These are phyloP conservation scores for Phyllotis vaccarum DNA, from an alignment of 2,797 vertebrate species.

Conservation along the genomic window DNA sequence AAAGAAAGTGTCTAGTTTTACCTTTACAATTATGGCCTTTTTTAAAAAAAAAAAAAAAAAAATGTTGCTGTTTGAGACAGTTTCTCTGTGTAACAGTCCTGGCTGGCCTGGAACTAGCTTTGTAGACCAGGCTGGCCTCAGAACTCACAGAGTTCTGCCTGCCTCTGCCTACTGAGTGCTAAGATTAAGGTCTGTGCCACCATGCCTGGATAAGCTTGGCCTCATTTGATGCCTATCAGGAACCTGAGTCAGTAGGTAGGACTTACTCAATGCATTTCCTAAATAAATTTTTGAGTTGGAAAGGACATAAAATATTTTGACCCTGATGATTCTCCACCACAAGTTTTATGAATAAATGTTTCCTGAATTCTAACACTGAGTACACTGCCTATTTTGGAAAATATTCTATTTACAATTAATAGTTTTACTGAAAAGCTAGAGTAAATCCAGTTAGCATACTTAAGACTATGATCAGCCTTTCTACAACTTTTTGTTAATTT, in stretches of 20 bases:
- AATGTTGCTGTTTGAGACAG: neutral
- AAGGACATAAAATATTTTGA: constrained; percentile 34
- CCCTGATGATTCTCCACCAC: neutral
- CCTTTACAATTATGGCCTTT: neutral
- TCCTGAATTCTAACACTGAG: neutral
- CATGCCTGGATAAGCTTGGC: neutral
- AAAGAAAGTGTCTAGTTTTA: constrained; percentile 35
- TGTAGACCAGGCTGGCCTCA: neutral
- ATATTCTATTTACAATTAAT: neutral
- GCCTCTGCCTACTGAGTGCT: neutral
- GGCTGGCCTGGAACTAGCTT: neutral
- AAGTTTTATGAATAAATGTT: neutral
- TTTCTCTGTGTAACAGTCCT: neutral
- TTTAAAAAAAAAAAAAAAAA: too few relatives aligned
- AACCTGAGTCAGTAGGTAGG: too few relatives aligned
- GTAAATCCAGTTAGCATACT: neutral
- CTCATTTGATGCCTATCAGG: neutral
- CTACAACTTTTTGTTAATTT: neutral
- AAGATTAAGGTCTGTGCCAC: neutral
- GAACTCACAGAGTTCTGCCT: neutral
- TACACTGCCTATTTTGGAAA: neutral
- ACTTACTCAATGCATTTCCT: neutral
- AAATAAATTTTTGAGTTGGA: constrained; percentile 22
- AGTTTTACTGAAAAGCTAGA: neutral
- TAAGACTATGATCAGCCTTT: constrained; percentile 11